Evolutionary conservation across 2,797 vertebrate genomes (phyloP).

Genomic region (Diceros bicornis): DNA sequence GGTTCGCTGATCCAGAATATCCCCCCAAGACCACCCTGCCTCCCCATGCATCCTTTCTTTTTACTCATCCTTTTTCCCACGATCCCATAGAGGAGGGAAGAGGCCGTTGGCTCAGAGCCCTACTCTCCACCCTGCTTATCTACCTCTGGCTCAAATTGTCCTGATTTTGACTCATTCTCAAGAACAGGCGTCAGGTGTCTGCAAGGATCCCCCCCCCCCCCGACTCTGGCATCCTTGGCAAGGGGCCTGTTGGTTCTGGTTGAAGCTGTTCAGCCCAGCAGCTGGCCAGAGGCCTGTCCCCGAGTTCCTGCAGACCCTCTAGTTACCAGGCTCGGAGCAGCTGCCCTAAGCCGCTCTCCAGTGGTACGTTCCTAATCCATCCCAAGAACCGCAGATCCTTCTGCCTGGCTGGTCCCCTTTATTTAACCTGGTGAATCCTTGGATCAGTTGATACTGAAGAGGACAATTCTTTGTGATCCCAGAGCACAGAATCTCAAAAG

Average conservation of each 20-base stretch:
- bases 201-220: not conserved
- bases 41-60: not conserved
- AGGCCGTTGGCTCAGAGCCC: not conserved
- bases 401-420: not conserved
- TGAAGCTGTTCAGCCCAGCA: too few species aligned
- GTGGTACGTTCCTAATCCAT: conserved; percentile 63
- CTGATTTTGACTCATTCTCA: not conserved
- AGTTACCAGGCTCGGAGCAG: not conserved
- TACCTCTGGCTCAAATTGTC: not conserved
- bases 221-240: not conserved
- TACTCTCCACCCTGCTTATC: not conserved
- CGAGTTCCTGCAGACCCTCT: not conserved
- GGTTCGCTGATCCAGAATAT: not conserved
- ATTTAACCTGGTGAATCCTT: not conserved
- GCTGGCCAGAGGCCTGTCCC: not conserved
- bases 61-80: not conserved
- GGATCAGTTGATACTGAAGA: not conserved
- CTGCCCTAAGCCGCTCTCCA: not conserved
- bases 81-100: not conserved
- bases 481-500: not conserved
- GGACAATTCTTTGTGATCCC: not conserved
- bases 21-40: not conserved
- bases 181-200: conserved; percentile 69
- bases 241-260: conserved; percentile 26
- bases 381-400: not conserved